Evolutionary conservation across 2,888 invertebrate species (phyloP).

Genomic region (Xestobium rufovillosum): DNA sequence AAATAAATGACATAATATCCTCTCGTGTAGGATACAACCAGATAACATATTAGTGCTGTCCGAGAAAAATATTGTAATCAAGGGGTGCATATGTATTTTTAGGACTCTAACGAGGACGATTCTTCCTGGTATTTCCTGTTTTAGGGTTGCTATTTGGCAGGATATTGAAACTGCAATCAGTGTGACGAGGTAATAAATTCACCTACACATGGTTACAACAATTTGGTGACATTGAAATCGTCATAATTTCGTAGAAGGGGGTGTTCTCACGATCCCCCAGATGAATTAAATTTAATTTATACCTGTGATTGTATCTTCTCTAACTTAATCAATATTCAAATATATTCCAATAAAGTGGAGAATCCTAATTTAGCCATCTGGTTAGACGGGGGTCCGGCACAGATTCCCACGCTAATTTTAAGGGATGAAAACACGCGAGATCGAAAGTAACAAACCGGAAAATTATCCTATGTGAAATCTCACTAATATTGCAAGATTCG

Average conservation of each 20-base stretch:
- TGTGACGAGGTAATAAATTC: conserved; percentile 24
- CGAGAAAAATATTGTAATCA: conserved; percentile 40
- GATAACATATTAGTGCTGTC: conserved; percentile 41
- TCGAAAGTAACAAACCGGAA: too few species aligned
- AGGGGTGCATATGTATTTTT: conserved; percentile 43
- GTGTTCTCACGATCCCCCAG: conserved; percentile 1
- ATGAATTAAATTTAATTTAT: not conserved
- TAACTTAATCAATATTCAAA: conserved; percentile 2
- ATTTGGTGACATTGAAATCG: too few species aligned
- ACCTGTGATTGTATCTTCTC: not conserved
- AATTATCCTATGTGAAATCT: too few species aligned
- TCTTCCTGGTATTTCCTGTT: conserved; percentile 37
- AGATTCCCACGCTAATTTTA: not conserved
- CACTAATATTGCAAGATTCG: too few species aligned
- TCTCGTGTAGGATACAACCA: conserved; percentile 34
- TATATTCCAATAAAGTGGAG: not conserved
- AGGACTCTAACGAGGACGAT: conserved; percentile 38
- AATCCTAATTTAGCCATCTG: not conserved
- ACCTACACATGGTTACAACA: too few species aligned
- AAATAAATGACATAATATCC: conserved; percentile 39
- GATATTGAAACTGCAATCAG: conserved; percentile 42
- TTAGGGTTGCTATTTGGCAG: conserved; percentile 36
- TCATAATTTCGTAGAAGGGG: too few species aligned
- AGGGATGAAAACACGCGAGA: not conserved
- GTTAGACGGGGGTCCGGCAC: not conserved